Conservation (phyloP, 2,797 vertebrate genomes). For the Chloroceryle amazona region DNA sequence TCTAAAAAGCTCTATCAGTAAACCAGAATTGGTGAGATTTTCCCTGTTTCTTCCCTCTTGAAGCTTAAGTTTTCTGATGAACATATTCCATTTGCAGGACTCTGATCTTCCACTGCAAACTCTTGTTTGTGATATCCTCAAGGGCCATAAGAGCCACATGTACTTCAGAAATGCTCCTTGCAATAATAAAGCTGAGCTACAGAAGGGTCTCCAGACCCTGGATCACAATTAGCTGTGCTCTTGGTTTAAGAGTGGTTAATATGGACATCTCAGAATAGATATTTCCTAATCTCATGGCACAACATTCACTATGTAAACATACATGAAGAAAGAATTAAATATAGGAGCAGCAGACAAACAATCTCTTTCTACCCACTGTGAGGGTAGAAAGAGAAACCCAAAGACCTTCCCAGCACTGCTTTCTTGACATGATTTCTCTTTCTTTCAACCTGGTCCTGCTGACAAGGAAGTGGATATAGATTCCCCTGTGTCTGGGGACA, state of each 20-base stretch:
- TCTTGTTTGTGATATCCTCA: background rate
- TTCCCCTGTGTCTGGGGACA: background rate
- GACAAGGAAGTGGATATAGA: background rate
- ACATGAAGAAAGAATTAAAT: background rate
- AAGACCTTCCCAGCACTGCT: background rate
- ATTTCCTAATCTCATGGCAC: background rate
- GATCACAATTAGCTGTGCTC: background rate
- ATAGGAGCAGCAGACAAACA: background rate
- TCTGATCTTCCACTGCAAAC: background rate
- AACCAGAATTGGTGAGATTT: background rate
- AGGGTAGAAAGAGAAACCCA: background rate
- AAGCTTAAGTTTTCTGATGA: background rate
- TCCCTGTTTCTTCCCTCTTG: background rate
- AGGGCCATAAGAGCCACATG: background rate
- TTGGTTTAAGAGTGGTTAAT: background rate
- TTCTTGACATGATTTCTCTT: background rate
- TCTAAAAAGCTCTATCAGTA: background rate
- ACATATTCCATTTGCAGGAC: background rate
- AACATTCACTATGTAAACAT: background rate
- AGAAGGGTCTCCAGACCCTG: background rate
- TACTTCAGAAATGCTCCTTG: background rate
- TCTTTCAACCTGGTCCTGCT: background rate
- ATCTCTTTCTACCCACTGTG: background rate
- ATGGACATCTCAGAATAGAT: background rate
- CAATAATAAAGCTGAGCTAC: background rate